Percentiles rank a stretch among this genome's conserved stretches.
Evolutionary conservation across 2,888 invertebrate genomes (phyloP).

Genomic region (Endomychus coccineus): DNA sequence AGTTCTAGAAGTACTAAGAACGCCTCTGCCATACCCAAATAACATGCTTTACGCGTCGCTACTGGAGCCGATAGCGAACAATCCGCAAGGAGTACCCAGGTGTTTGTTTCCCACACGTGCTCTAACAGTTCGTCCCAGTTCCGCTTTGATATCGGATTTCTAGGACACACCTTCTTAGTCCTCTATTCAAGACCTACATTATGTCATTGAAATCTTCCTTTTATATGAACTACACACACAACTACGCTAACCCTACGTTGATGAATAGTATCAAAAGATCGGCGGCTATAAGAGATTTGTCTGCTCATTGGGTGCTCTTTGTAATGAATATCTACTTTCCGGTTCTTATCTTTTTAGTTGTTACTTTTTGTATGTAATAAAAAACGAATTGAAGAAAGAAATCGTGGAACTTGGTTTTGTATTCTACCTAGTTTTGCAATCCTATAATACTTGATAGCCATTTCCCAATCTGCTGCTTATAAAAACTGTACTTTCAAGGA

Average conservation of each 20-base stretch:
- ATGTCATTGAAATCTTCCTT: constrained; percentile 32
- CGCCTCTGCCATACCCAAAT: constrained; percentile 33
- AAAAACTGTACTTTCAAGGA: no score
- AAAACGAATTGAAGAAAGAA: no score
- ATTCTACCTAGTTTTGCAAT: no score
- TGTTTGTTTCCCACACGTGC: constrained; percentile 44
- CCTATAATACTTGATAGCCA: no score
- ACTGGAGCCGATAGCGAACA: constrained; percentile 20
- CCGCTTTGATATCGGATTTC: constrained; percentile 43
- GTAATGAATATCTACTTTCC: constrained; percentile 28
- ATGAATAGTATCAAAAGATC: no score
- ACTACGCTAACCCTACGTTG: constrained; percentile 28
- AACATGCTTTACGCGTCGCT: constrained; percentile 25
- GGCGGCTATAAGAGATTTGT: constrained; percentile 3
- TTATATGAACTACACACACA: constrained; percentile 20
- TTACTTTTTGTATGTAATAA: no score
- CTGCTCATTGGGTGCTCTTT: constrained; percentile 39
- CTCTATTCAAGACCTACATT: constrained; percentile 22
- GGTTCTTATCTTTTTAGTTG: constrained; percentile 20
- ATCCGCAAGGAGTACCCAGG: constrained; percentile 32
- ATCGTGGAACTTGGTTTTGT: no score
- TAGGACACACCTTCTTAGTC: constrained; percentile 36
- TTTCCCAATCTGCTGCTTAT: no score
- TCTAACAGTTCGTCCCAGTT: constrained; percentile 41
- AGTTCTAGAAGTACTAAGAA: constrained; percentile 31